Base-by-base conservation (phyloP, 2,888 invertebrate species). In the Apotomis turbidana region DNA sequence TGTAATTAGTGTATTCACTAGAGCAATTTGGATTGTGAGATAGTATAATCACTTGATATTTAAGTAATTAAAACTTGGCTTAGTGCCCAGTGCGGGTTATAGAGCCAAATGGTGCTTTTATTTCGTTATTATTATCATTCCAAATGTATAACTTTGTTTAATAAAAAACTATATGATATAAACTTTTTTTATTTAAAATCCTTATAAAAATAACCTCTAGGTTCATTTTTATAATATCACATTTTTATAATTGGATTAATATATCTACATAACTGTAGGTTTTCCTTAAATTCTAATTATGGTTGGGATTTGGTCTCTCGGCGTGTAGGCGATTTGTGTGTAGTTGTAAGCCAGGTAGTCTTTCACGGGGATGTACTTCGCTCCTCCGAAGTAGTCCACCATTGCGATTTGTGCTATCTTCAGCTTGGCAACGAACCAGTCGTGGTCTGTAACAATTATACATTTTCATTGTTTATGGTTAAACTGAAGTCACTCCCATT, bases 371-470 rank as follows among this genome's bases (percentile, higher is more conserved):
- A 97, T 95, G 83, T 94, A 94, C 78, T 95, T 95, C 13, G 97
- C 96, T 3, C 98, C 97, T 3, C 98, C 97, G 85, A 97, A 97
- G 87, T 95, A 96, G 83, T 97, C 97, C 78, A 97, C 89, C 78
- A 97, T 95, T 10, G 94, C 95, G 70, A 98, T 96, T 78, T 96
- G 94, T 49, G 93, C 90, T 62, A 97, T 96, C 76, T 96, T 94
- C 81, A 98, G 78, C 88, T 97, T 97, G 0, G 96, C 96, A 52
- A 97, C 95, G 81, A 96, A 97, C 93, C 97, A 98, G 27, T 94
- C 85, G 86, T 97, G 97, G 82, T 95, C 97, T 97, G 88, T n/a
- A 94, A 93, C 78, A 59, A 49, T 66, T 8, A 27, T 57, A 49
- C 46, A 58, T 12, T 36, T 46, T 0, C 1, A 4, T 54, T 10